These are phyloP conservation scores for Hemicentrotus pulcherrimus DNA, from an alignment of 35 echinoderm and acorn worm genomes.

Conservation along the genomic window DNA sequence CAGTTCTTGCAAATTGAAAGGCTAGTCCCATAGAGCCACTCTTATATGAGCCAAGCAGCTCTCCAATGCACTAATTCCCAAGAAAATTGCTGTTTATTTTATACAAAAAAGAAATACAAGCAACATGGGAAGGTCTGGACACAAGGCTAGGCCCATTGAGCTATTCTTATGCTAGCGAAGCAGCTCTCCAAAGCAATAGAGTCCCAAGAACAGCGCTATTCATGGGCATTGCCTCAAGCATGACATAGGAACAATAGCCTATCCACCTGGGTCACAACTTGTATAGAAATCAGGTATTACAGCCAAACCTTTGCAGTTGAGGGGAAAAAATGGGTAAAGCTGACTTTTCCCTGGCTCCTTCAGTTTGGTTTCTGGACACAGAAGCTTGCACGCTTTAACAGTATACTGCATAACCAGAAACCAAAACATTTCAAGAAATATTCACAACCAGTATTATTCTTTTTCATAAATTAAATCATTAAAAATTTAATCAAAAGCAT, in stretches of 20 bases:
- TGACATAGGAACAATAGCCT: slow-evolving; percentile 44
- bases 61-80: too few species aligned
- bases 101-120: too few species aligned
- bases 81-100: too few species aligned
- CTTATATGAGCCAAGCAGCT: too few species aligned
- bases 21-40: too few species aligned
- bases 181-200: neutral
- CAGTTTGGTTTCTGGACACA: neutral
- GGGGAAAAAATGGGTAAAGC: neutral
- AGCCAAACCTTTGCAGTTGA: neutral
- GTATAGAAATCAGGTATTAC: slow-evolving; percentile 44
- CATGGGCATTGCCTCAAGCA: neutral
- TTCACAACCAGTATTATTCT: neutral
- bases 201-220: slow-evolving; percentile 27
- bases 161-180: too few species aligned
- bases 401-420: neutral
- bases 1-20: too few species aligned
- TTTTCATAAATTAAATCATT: too few species aligned
- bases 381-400: too few species aligned
- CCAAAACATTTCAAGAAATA: neutral
- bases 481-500: too few species aligned
- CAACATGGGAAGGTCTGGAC: too few species aligned
- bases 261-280: slow-evolving; percentile 37
- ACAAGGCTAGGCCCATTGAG: too few species aligned
- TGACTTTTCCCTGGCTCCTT: neutral